Evolutionary conservation across 2,888 invertebrate species (phyloP).

Genomic region (Endomychus coccineus): DNA sequence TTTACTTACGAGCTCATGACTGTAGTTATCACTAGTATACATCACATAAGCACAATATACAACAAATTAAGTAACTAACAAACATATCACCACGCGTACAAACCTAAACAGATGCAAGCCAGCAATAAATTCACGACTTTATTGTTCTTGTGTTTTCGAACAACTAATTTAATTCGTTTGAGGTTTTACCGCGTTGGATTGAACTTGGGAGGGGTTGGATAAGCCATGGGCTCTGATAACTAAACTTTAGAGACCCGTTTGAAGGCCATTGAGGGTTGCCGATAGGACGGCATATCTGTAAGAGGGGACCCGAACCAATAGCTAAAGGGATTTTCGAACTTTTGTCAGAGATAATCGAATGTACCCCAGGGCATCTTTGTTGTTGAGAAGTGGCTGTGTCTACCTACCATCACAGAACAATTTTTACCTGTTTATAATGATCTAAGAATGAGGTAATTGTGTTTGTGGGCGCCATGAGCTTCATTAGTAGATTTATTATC

Average conservation of each 20-base stretch:
- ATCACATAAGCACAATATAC: too few species aligned
- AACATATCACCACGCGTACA: neutral
- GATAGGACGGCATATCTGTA: constrained; percentile 33
- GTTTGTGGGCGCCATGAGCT: too few species aligned
- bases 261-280: constrained; percentile 37
- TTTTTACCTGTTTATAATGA: constrained; percentile 15
- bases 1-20: too few species aligned
- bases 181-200: constrained; percentile 15
- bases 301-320: constrained; percentile 37
- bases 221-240: constrained; percentile 25
- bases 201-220: constrained; percentile 24
- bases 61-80: too few species aligned
- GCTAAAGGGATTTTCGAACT: constrained; percentile 33
- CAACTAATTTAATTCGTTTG: constrained; percentile 37
- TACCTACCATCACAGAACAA: constrained; percentile 6
- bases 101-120: too few species aligned
- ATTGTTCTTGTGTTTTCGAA: constrained; percentile 30
- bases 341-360: constrained; percentile 28
- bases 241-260: constrained; percentile 31
- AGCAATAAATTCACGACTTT: constrained; percentile 29
- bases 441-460: constrained; percentile 13
- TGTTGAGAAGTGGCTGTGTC: constrained; percentile 10
- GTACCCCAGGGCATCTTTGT: constrained; percentile 22
- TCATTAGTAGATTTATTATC: too few species aligned
- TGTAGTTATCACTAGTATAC: too few species aligned